Base-by-base conservation (phyloP, 2,888 invertebrate genomes). In the Octodonta nipae region DNA sequence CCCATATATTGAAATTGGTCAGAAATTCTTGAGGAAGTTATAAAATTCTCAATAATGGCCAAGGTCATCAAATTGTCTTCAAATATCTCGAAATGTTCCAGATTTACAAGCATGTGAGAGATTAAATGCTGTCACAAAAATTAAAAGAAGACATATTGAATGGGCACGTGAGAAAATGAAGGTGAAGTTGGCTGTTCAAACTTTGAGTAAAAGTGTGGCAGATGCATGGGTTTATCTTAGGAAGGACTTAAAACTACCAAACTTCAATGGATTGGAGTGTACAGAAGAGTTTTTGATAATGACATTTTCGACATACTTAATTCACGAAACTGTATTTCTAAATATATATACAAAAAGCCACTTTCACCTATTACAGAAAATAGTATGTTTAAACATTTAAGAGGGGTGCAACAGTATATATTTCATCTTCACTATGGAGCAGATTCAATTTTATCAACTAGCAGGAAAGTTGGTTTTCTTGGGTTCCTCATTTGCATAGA, bases 131-230 rank as follows among this genome's bases (percentile, higher is more conserved):
- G 29, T 24, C n/a, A 33, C 26, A n/a, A 24, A 22, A 28, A 7
- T 33, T 2, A 28, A 6, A 15, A 29, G 12, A 25, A 33, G 29
- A 16, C 33, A 33, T 15, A 8, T 28, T 12, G 7, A 13, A 11
- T 33, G 29, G 28, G 26, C 26, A 6, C 34, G 27, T 15, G 33
- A 43, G 30, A 47, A 38, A 37, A 46, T 46, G 40, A 42, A 40
- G 29, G 44, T 48, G 5, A 38, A 31, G 29, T 11, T 48, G 3
- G 44, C 45, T 11, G 34, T 33, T 7, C 45, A 46, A 34, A 37
- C 41, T 6, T 26, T 48, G 5, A 45, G 44, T 22, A 38, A 38
- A 20, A 36, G 36, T 22, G 34, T 27, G 5, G 22, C 30, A 11
- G 28, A 33, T 15, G 33, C 33, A 15, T 13, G 26, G 13, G 12